Percentiles rank a stretch among this genome's conserved stretches.
phyloP scores from a whole-genome alignment of 2,797 vertebrate species.

The Gobio occitaniae region DNA sequence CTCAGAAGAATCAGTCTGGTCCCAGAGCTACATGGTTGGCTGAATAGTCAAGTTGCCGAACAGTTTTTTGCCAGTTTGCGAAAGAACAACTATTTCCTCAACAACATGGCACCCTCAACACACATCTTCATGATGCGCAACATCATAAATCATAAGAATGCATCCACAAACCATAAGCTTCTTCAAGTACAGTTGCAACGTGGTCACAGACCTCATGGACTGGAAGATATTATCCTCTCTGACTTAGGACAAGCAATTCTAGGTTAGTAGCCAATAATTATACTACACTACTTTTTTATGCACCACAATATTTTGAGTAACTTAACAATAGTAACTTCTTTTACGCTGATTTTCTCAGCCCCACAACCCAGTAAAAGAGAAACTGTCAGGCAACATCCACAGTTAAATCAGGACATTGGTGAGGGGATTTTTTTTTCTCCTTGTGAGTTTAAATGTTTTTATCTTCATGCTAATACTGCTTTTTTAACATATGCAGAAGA shows the following conservation, averaged over 20 bases:
- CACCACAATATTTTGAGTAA: not conserved
- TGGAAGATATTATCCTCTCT: not conserved
- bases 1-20: not conserved
- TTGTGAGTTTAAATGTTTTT: not conserved
- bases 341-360: not conserved
- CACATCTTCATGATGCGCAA: not conserved
- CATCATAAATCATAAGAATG: not conserved
- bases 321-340: not conserved
- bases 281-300: not conserved
- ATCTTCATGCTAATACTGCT: not conserved
- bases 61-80: conserved; percentile 7
- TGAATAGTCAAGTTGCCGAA: not conserved
- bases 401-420: not conserved
- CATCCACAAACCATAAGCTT: not conserved
- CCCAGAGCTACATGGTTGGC: not conserved
- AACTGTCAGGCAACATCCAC: not conserved
- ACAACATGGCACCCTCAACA: not conserved
- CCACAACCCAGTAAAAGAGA: not conserved
- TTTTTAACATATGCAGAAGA: not conserved
- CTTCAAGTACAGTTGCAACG: not conserved
- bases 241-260: conserved; percentile 15
- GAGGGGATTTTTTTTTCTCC: not conserved
- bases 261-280: not conserved
- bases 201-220: not conserved
- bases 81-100: not conserved